Evolutionary conservation across 2,888 invertebrate genomes (phyloP), one percentile per base, ranked within the genome.

Genomic region (Scelioninae gen. 2): DNA sequence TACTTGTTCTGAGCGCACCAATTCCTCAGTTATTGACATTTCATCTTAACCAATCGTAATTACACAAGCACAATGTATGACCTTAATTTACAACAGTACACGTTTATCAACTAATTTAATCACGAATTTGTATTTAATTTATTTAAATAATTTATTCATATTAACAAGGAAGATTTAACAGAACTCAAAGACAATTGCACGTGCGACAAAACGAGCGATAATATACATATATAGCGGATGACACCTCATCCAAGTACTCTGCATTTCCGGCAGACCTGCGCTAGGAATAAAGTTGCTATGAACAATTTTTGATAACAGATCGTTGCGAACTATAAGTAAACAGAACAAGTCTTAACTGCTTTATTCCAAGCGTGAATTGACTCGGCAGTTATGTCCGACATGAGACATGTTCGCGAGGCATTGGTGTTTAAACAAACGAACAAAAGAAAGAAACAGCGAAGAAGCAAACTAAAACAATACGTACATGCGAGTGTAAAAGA

Each of bases 161-260:
- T 41, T 4, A 11, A 35, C 19, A 41, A 16, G 55, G 31, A 43
- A 31, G 43, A 57, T 57, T 19, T 25, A 28, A 33, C 31, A 31
- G 43, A 31, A 43, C 10, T 31, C 57, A 33, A 43, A 57, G 57
- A 55, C 39, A 41, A 41, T 28, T 55, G 41, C 39, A 41, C 37
- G 16, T 11, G n/a, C 25, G 25, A n/a, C 22, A 13, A 35, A 19
- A 1, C 11, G 9, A 52, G 13, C 13, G n/a, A 1, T 1, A 35
- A n/a, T 18, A 9, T 13, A 9, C n/a, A 28, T 6, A 31, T 2
- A 15, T 10, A 9, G 16, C 31, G 7, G 31, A 2, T 5, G 4
- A 7, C 4, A 2, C 31, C 9, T 9, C 31, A 25, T n/a, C n/a
- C 22, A 22, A 22, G 22, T 22, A 31, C 10, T 31, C 10, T 13